Evolutionary conservation across 2,113 vertebrate genomes (phyloP).

Genomic region (Rhea pennata): DNA sequence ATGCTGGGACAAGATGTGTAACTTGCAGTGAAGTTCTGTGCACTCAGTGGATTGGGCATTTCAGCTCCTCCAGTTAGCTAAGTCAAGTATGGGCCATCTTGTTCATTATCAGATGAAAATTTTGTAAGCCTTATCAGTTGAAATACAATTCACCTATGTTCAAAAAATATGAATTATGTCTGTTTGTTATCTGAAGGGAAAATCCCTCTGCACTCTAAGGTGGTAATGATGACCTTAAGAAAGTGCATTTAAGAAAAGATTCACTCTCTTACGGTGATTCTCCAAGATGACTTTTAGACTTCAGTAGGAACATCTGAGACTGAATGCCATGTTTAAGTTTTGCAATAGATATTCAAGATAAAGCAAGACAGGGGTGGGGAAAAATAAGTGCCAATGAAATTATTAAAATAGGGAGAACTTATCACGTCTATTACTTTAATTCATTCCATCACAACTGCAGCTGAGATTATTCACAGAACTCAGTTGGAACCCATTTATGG

Average conservation of each 20-base stretch:
- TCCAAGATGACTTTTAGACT: background rate
- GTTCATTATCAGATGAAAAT: background rate
- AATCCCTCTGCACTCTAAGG: background rate
- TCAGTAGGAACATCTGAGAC: background rate
- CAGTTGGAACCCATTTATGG: background rate
- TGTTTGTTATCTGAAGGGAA: background rate
- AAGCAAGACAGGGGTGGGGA: background rate
- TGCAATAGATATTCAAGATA: background rate
- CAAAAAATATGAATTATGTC: background rate
- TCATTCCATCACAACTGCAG: background rate
- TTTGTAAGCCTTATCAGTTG: background rate
- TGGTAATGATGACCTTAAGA: background rate
- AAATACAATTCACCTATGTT: background rate
- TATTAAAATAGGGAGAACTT: background rate
- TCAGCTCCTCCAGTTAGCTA: background rate
- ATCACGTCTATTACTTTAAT: background rate
- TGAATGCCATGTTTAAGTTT: background rate
- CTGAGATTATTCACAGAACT: background rate
- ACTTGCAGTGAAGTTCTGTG: background rate
- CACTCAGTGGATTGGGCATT: background rate
- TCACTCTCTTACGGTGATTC: rapidly evolving
- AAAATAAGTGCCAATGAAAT: background rate
- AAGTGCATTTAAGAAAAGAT: background rate
- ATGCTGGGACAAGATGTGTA: background rate
- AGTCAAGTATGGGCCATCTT: background rate